Evolutionary conservation across 2,888 invertebrate genomes (phyloP).

Genomic region (Lasioglossum lativentre): DNA sequence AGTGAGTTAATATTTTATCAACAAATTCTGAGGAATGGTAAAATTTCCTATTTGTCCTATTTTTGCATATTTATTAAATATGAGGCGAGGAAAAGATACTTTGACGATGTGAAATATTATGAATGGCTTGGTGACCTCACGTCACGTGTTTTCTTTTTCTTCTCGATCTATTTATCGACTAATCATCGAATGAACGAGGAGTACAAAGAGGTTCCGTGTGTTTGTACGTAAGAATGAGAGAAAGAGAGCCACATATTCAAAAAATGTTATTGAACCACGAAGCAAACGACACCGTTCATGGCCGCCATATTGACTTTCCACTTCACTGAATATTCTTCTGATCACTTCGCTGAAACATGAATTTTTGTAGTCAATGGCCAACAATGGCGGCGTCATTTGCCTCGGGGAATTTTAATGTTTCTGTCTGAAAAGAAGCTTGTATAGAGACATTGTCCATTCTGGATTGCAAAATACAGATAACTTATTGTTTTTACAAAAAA

Average conservation of each 20-base stretch:
- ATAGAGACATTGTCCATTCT: constrained; percentile 82
- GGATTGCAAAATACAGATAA: constrained; percentile 83
- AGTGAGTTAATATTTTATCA: neutral
- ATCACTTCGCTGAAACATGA: neutral
- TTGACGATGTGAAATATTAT: constrained; percentile 36
- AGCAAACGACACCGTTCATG: constrained; percentile 56
- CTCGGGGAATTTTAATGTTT: constrained; percentile 47
- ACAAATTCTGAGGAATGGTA: neutral
- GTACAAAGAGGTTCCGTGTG: constrained; percentile 41
- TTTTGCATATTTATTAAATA: neutral
- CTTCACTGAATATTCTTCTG: neutral
- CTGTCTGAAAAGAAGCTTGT: constrained; percentile 74
- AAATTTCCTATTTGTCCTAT: neutral
- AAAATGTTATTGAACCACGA: constrained; percentile 55
- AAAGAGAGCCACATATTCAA: constrained; percentile 67
- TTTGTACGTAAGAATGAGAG: constrained; percentile 68
- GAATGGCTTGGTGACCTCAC: constrained; percentile 78
- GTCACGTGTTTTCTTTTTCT: constrained; percentile 70
- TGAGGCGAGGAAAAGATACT: constrained; percentile 33
- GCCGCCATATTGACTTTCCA: neutral
- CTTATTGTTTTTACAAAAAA: constrained; percentile 81
- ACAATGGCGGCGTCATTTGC: constrained; percentile 46
- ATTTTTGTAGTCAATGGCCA: neutral
- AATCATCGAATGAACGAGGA: constrained; percentile 46
- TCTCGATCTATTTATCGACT: constrained; percentile 48